Base-by-base conservation (phyloP, 2,797 vertebrate genomes). In the Caiman crocodilus region DNA sequence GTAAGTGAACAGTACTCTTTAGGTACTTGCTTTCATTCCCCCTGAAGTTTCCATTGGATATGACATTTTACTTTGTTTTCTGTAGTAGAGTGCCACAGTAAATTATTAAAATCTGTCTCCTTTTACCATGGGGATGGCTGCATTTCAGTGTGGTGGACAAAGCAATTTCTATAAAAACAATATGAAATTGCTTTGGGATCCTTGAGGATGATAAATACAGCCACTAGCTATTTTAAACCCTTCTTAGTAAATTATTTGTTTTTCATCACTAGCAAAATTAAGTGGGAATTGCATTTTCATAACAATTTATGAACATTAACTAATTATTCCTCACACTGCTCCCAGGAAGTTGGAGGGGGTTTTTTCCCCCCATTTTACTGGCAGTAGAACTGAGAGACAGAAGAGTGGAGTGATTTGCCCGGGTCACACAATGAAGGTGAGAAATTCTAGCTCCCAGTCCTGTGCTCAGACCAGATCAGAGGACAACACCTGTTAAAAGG, bases 71-170 rank as follows among this genome's bases (percentile, higher is more conserved):
- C 64, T 88, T 77, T 61, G 28, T 79, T 21, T 94, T 90, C 92
- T 79, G 75, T 93, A 87, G 28, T 69, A 23, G 57, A 79, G 26
- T 85, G 79, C 60, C 78, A 60, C 0, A 2, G 23, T 60, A 57
- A 96, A 89, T 16, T 13, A n/a, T 89, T 91, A 81, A 92, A 95
- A 90, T 60, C 71, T 93, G 82, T 82, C 56, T 57, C 63, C 50
- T 85, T 84, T 77, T 90, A 94, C 67, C 79, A 81, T 89, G 75
- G 25, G 92, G 79, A 42, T 2, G 2, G 60, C 77, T 93, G 77
- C 63, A 78, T 67, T 61, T 58, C 60, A 57, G 17, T 55, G 55
- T 56, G 57, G 67, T 23, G 87, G 59, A 79, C 55, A 90, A 76
- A 92, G 82, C 1, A 8, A 82, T 86, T 89, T 79, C 61, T 79